These are phyloP conservation scores for Coenonympha arcania DNA, from an alignment of 2,888 invertebrate genomes.

Conservation along the genomic window DNA sequence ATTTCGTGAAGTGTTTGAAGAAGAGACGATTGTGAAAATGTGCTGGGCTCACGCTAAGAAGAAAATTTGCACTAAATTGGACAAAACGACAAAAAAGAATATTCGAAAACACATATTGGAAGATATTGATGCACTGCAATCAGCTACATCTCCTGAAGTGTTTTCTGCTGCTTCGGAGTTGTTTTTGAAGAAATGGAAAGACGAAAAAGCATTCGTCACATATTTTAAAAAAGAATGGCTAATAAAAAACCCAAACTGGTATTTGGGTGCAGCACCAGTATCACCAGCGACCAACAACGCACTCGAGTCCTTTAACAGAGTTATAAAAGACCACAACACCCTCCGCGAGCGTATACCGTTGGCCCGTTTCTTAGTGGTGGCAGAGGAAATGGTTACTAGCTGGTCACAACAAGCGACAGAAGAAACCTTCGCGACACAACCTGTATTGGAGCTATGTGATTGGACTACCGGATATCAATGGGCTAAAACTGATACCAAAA, in stretches of 20 bases:
- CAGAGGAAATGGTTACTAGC: conserved; percentile 2
- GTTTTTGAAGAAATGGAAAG: conserved; percentile 28
- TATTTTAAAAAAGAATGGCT: conserved; percentile 22
- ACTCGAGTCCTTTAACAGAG: conserved; percentile 14
- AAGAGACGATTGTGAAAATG: conserved; percentile 28
- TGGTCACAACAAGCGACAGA: conserved; percentile 11
- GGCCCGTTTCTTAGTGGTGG: conserved; percentile 22
- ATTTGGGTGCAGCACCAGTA: conserved; percentile 20
- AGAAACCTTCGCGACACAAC: conserved; percentile 1
- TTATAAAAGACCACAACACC: conserved; percentile 22
- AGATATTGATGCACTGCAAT: conserved; percentile 30
- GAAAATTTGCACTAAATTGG: no score
- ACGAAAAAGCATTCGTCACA: conserved; percentile 17
- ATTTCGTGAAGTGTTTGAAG: conserved; percentile 27
- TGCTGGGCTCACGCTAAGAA: no score
- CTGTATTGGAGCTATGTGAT: background rate
- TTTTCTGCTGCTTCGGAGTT: conserved; percentile 30
- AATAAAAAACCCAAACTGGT: conserved; percentile 23
- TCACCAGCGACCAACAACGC: conserved; percentile 26
- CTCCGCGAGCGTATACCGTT: conserved; percentile 25
- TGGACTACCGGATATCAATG: conserved; percentile 1
- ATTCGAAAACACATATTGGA: conserved; percentile 32
- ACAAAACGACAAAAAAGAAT: no score
- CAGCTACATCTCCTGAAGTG: conserved; percentile 25
- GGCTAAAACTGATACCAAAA: background rate